Percentiles rank a stretch among this genome's conserved stretches.
These are phyloP conservation scores for Oenanthe oenanthe DNA, from an alignment of 2,113 vertebrate genomes.

Conservation along the genomic window DNA sequence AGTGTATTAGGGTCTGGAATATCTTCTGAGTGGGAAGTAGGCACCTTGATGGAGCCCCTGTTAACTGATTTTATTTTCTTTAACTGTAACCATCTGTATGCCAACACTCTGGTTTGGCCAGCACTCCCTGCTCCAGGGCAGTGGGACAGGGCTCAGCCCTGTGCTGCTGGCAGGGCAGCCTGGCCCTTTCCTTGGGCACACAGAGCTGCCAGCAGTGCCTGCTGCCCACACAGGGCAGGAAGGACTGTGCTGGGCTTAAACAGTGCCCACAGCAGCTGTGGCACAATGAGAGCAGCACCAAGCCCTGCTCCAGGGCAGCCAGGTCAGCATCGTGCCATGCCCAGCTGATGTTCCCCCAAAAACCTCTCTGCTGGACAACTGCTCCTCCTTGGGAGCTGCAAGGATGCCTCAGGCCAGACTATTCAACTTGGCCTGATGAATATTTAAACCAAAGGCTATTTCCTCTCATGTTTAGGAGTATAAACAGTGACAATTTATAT, in stretches of 20 bases:
- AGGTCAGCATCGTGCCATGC: rapidly evolving
- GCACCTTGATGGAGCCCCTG: not conserved
- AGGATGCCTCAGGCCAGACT: not conserved
- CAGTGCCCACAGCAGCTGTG: not conserved
- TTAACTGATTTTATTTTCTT: not conserved
- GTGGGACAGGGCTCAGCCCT: not conserved
- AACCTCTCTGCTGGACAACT: not conserved
- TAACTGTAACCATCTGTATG: not conserved
- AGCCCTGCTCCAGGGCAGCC: not conserved
- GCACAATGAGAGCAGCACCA: rapidly evolving
- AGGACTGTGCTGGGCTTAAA: not conserved
- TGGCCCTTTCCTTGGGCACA: not conserved
- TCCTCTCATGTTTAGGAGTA: not conserved
- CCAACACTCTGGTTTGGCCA: not conserved
- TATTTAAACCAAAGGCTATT: not conserved
- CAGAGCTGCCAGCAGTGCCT: not conserved
- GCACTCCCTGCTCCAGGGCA: not conserved
- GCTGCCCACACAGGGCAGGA: not conserved
- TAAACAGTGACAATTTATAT: not conserved
- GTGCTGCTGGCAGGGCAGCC: not conserved
- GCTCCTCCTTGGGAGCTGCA: not conserved
- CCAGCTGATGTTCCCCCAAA: not conserved
- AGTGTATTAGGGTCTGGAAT: not conserved
- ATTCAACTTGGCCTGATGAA: not conserved
- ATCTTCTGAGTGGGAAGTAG: not conserved